Evolutionary conservation across 2,797 vertebrate genomes (phyloP).

Genomic region (Pitangus sulphuratus): DNA sequence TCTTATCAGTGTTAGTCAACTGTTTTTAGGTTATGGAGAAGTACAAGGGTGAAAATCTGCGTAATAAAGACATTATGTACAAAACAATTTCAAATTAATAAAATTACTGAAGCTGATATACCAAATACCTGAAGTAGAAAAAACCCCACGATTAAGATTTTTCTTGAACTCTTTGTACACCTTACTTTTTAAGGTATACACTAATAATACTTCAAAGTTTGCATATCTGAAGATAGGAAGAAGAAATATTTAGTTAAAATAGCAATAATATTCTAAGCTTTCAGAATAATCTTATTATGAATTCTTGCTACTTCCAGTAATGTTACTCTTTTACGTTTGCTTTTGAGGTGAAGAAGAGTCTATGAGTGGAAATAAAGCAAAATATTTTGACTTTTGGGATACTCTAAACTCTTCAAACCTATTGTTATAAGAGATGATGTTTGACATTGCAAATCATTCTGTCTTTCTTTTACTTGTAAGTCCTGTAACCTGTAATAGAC

Average conservation of each 20-base stretch:
- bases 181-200: background rate
- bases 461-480: background rate
- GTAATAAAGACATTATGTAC: background rate
- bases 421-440: background rate
- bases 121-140: background rate
- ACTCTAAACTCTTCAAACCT: background rate
- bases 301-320: background rate
- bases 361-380: background rate
- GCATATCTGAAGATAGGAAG: background rate
- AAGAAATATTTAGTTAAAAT: background rate
- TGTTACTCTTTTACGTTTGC: background rate
- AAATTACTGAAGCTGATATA: background rate
- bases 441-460: background rate
- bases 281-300: background rate
- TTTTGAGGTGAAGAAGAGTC: background rate
- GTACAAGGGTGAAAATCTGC: background rate
- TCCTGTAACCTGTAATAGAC: background rate
- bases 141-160: background rate
- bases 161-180: background rate
- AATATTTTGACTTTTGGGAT: slow-evolving; percentile 7
- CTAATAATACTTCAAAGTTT: slow-evolving; percentile 2
- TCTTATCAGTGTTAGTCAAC: background rate
- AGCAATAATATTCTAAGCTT: background rate
- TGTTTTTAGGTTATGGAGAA: background rate
- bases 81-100: slow-evolving; percentile 13